Conservation (phyloP, 2,113 vertebrate species). For the Irena cyanogastra region DNA sequence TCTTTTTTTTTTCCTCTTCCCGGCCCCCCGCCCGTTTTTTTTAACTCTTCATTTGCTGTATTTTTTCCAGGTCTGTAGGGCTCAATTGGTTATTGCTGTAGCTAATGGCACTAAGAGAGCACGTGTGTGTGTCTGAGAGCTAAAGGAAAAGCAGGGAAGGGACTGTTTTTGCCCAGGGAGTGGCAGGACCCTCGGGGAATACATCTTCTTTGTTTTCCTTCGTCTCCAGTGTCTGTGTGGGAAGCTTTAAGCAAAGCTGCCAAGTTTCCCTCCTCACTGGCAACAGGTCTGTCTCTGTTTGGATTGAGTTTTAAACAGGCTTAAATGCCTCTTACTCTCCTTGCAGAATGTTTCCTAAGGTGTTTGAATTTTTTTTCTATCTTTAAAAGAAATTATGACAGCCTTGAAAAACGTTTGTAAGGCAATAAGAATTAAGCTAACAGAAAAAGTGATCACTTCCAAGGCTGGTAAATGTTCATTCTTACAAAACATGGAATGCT, state of each 20-base stretch:
- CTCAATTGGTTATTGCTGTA: slow-evolving; percentile 15
- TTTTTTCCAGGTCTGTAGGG: slow-evolving; percentile 33
- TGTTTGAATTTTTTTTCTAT: neutral
- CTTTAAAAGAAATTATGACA: neutral
- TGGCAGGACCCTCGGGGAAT: neutral
- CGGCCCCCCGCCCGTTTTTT: too few species aligned
- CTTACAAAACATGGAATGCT: neutral
- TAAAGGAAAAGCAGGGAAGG: neutral
- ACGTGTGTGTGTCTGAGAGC: neutral
- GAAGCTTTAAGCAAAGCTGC: slow-evolving; percentile 44
- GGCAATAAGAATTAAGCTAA: neutral
- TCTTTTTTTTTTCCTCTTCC: neutral
- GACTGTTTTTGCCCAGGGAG: slow-evolving; percentile 3
- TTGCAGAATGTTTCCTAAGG: neutral
- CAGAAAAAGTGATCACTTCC: neutral
- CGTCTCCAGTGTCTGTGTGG: neutral
- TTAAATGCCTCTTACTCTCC: neutral
- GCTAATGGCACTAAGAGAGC: neutral
- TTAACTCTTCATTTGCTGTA: slow-evolving; percentile 51
- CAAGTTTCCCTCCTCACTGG: slow-evolving; percentile 30
- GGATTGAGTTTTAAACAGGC: neutral
- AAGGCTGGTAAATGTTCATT: neutral
- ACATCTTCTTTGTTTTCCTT: slow-evolving; percentile 32
- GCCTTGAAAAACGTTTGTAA: neutral
- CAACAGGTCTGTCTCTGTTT: slow-evolving; percentile 25